Evolutionary conservation across 2,113 vertebrate species (phyloP), one percentile per base, ranked within the genome.

Genomic region (Salvator merianae): DNA sequence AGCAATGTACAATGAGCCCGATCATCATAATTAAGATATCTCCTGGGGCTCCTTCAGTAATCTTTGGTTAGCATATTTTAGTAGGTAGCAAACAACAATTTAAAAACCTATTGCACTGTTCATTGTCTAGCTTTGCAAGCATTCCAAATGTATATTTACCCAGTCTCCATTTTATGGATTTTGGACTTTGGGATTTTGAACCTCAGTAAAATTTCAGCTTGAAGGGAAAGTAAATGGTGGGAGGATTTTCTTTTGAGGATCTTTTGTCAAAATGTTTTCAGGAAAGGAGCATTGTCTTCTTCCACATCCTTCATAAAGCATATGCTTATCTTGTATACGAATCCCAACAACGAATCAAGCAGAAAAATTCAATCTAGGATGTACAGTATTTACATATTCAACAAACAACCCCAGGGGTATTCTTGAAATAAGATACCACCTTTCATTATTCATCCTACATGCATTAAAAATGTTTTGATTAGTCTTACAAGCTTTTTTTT

Each of bases 401-500:
- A 93, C 90, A 93, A 89, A 93, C 80, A 87, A 92, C 83, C 77
- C 18, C 84, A 55, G 77, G 79, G 8, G 28, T 91, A 90, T 85
- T 86, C 73, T 91, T 91, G 80, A 93, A 85, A 91, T 53, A 88
- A 30, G 5, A 40, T 81, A 12, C 88, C 93, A 90, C 77, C 92
- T 95, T 87, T 82, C 59, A 74, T 55, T 73, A 83, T 84, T 87
- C 90, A 84, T 71, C 73, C 38, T 5, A 0, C 73, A 81, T 75
- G 38, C 72, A 73, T 53, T 89, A 69, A 76, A 92, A 82, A 18
- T 89, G 47, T 75, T 88, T 83, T 77, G 76, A 76, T 55, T 93
- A 63, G 82, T 94, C 94, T 91, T 86, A 83, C 83, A 93, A 83
- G 86, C 87, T 83, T 91, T 90, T 84, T 91, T 90, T 8, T 34